Evolutionary conservation across 2,888 invertebrate genomes (phyloP), one percentile per base, ranked within the genome.

Genomic region (Ethmia dodecea): DNA sequence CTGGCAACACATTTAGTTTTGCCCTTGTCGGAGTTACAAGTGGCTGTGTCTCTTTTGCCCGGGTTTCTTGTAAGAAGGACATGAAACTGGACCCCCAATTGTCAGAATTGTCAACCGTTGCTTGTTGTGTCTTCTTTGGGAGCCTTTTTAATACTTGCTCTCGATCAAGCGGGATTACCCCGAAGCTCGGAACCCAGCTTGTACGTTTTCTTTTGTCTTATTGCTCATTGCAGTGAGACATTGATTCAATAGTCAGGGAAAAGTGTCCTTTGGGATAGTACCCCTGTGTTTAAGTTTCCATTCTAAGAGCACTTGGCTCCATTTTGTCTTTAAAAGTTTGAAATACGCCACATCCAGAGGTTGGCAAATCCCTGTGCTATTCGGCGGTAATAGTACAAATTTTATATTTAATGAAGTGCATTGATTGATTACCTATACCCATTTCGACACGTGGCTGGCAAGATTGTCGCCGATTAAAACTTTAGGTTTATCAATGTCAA

Each of bases 351-450:
- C 20, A 15, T 31, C 31, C 13, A 35, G 31, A 15, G 31, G 36
- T 27, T 36, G 36, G 20, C 31, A 31, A 10, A 36, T 14, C n/a
- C 29, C 24, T 11, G 36, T 36, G 36, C 31, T 36, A 18, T 31
- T 36, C 13, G 36, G 31, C 15, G 31, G 32, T 22, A 37, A 16
- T 8, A 28, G 25, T 13, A 37, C 22, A 28, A 32, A 37, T 24
- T 18, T 20, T 14, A 37, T 37, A 26, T 37, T 37, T 14, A 11
- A 3, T 26, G n/a, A 6, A 26, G 10, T 11, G 25, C 26, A 35
- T 25, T 27, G 12, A 5, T 35, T 14, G 16, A 35, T 13, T 9
- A 35, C 26, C 16, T 11, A 25, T 9, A 35, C 26, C 16, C 14
- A 25, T 30, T 20, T 28, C 8, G 30, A 35, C 10, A 35, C 27